phyloP scores from a whole-genome alignment of 2,888 invertebrate species.

The Julus scanicus region DNA sequence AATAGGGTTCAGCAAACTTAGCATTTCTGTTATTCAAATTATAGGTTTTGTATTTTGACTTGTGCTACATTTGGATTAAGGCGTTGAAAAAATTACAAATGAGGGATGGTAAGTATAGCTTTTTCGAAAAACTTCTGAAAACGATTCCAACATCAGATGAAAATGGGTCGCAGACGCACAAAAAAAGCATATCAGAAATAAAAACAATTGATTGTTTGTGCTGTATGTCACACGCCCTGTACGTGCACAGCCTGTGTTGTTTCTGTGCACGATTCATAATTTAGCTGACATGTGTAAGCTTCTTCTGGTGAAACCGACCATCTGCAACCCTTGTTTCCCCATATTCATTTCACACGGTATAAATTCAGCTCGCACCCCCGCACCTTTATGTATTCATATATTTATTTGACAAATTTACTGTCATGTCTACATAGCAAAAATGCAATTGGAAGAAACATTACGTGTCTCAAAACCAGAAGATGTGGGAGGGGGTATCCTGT shows the following conservation, averaged over 20 bases:
- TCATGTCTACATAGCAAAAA: conserved; percentile 29
- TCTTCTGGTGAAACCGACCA: conserved; percentile 10
- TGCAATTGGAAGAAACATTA: conserved; percentile 29
- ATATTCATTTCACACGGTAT: conserved; percentile 44
- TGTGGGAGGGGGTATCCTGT: neutral
- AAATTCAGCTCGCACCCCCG: conserved; percentile 43
- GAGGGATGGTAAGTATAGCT: neutral
- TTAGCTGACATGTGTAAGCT: conserved; percentile 37
- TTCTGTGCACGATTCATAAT: conserved; percentile 44
- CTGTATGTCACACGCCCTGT: conserved; percentile 16
- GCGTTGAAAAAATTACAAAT: neutral
- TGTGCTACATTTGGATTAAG: neutral
- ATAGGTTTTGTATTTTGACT: neutral
- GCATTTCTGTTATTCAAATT: neutral
- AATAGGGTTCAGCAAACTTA: too few species aligned
- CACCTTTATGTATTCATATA: conserved; percentile 47
- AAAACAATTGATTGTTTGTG: conserved; percentile 20
- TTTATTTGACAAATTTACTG: conserved; percentile 47
- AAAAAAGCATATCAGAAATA: neutral
- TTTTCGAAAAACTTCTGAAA: neutral
- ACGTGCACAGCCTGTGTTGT: conserved; percentile 43
- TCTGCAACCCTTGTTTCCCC: conserved; percentile 39
- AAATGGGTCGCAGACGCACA: neutral
- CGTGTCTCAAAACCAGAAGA: neutral
- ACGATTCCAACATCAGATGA: neutral